Percentiles rank a stretch among this genome's conserved stretches.
Evolutionary conservation across 2,888 invertebrate genomes (phyloP).

Genomic region (Lochmaea crataegi): DNA sequence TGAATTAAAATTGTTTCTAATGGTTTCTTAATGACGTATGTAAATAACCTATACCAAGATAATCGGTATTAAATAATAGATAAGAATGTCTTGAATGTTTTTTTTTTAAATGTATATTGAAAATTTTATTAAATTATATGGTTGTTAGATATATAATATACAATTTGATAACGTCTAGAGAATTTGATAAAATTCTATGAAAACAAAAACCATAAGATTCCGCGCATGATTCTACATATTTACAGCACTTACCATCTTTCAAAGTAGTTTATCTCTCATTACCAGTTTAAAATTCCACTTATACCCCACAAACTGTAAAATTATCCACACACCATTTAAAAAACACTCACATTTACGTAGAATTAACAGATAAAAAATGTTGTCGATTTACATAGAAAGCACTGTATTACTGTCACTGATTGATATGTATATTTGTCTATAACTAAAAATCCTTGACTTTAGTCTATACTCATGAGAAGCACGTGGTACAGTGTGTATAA

Average conservation of each 20-base stretch:
- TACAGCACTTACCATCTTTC: slow-evolving; percentile 4
- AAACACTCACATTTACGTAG: slow-evolving; percentile 10
- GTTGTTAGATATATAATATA: neutral
- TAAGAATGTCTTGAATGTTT: neutral
- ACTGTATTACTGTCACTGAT: slow-evolving; percentile 32
- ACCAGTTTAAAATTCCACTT: neutral
- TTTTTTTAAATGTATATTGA: neutral
- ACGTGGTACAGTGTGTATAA: slow-evolving; percentile 52
- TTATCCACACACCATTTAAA: neutral
- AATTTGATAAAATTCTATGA: neutral
- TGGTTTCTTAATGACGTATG: neutral
- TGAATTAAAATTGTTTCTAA: neutral
- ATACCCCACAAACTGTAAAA: neutral
- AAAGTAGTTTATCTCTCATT: neutral
- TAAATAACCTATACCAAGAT: neutral
- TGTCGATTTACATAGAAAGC: slow-evolving; percentile 41
- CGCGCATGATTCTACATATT: neutral
- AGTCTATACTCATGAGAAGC: slow-evolving; percentile 55
- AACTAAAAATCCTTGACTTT: slow-evolving; percentile 59
- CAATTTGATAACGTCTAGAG: neutral
- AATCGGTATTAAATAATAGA: neutral
- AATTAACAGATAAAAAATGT: neutral
- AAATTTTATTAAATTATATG: neutral
- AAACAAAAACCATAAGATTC: neutral
- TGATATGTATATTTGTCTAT: slow-evolving; percentile 43